Base-by-base conservation (phyloP, 2,888 invertebrate species). In the Dasypolia templi region DNA sequence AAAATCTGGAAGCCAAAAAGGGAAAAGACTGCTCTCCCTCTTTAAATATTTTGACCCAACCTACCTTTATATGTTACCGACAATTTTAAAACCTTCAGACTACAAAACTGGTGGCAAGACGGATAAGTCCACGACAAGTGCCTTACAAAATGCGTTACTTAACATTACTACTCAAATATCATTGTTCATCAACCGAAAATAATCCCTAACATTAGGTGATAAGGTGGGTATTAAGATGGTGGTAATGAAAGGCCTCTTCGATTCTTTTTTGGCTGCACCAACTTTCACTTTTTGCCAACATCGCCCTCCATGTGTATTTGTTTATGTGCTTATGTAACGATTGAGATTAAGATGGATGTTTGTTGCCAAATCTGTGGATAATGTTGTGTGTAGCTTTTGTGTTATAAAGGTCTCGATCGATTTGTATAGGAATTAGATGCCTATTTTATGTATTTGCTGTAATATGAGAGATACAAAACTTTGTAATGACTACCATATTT, bases 221-320 rank as follows among this genome's bases (percentile, higher is more conserved):
- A 87, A 77, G 64, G 75, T 80, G 35, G 19, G 42, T 62, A 65
- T 72, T 78, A 3, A 19, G 1, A 22, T 55, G 53, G 12, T 51
- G 6, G 3, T 62, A 44, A 55, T 49, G 11, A 39, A 71, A 64
- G 39, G 63, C 68, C 67, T 68, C 61, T 39, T 32, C 75, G 79
- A 83, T 82, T 85, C 71, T 80, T 86, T 86, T 86, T 83, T 85
- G 66, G 75, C 61, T 59, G 29, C 29, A 74, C 64, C 76, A 49
- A 77, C 82, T 82, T 82, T 86, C 87, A 86, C 87, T 86, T 87
- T 86, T 87, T 86, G 85, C 81, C 58, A 82, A 75, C 49, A 74
- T 72, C 35, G 72, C 76, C 75, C 63, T 78, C 62, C 49, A 73
- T 53, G 77, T 72, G 55, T 83, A 64, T 83, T 75, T 83, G 75